A percentile compares a stretch with the other conserved stretches of the same genome.
Evolutionary conservation across 92 coral and sea anemone genomes (phyloP).

Genomic region (Bergia puertoricense): DNA sequence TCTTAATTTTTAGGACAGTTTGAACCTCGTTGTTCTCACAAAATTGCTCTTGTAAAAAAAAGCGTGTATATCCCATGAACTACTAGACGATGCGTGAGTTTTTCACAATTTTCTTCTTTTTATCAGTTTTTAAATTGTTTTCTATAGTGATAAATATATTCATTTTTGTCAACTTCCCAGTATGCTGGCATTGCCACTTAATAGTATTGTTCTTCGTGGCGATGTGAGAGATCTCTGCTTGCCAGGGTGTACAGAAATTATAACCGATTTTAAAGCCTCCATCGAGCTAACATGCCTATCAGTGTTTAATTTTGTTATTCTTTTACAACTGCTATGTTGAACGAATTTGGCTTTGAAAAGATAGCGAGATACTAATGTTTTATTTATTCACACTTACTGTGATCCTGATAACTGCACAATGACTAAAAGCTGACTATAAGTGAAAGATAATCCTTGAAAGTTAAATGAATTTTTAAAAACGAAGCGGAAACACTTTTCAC

Average conservation of each 20-base stretch:
- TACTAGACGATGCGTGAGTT: no score
- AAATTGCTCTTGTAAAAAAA: no score
- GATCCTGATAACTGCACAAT: neutral
- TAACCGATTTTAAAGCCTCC: neutral
- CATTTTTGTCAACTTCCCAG: neutral
- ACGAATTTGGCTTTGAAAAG: neutral
- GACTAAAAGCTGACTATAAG: neutral
- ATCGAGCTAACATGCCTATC: neutral
- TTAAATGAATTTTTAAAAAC: slow-evolving; percentile 14
- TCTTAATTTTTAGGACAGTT: no score
- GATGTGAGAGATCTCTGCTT: neutral
- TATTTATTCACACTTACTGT: neutral
- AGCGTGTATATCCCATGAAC: no score
- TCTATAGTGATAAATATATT: no score
- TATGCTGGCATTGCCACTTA: neutral
- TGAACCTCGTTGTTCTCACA: no score
- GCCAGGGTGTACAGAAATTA: neutral
- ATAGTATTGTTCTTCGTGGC: no score
- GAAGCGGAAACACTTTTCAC: slow-evolving; percentile 19
- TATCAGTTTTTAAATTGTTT: no score
- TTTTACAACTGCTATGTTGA: neutral
- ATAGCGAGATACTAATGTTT: neutral
- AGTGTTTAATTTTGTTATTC: neutral
- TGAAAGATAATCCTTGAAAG: neutral
- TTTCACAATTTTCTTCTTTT: no score